phyloP scores from a whole-genome alignment of 2,113 vertebrate genomes.

The Thalassoma bifasciatum region DNA sequence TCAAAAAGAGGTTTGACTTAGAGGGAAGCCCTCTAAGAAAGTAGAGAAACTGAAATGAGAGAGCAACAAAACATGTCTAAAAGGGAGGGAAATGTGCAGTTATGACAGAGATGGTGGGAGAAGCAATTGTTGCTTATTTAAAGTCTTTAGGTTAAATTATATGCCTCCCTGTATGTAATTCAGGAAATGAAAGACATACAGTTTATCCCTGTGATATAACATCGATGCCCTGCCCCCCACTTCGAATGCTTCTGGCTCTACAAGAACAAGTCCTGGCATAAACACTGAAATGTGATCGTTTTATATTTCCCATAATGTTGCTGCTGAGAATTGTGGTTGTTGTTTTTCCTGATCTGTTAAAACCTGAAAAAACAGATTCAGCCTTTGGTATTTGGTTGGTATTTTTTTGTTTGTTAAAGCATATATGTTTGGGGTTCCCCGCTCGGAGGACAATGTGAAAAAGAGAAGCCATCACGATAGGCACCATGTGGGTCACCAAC shows the following conservation, averaged over 20 bases:
- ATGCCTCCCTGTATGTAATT: slow-evolving; percentile 6
- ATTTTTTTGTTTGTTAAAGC: slow-evolving; percentile 11
- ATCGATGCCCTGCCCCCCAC: slow-evolving; percentile 10
- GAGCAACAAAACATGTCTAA: neutral
- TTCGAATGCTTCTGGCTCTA: neutral
- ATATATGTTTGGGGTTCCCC: slow-evolving; percentile 16
- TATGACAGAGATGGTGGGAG: neutral
- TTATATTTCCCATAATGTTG: neutral
- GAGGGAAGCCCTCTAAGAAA: neutral
- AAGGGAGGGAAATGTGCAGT: neutral
- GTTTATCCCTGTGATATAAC: neutral
- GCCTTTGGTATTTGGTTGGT: neutral
- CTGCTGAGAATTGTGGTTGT: neutral
- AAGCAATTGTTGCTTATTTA: neutral
- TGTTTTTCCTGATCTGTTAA: neutral
- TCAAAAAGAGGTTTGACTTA: no score
- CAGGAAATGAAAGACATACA: slow-evolving; percentile 29
- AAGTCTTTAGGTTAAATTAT: slow-evolving; percentile 17
- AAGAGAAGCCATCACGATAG: slow-evolving; percentile 51
- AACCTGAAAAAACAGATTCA: neutral
- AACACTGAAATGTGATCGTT: neutral
- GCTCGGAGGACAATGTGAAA: slow-evolving; percentile 42
- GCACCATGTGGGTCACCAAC: slow-evolving; percentile 78
- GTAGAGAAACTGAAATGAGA: neutral
- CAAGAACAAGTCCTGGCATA: neutral